Conservation (phyloP, 2,797 vertebrate species). For the Sebastes steindachneri region DNA sequence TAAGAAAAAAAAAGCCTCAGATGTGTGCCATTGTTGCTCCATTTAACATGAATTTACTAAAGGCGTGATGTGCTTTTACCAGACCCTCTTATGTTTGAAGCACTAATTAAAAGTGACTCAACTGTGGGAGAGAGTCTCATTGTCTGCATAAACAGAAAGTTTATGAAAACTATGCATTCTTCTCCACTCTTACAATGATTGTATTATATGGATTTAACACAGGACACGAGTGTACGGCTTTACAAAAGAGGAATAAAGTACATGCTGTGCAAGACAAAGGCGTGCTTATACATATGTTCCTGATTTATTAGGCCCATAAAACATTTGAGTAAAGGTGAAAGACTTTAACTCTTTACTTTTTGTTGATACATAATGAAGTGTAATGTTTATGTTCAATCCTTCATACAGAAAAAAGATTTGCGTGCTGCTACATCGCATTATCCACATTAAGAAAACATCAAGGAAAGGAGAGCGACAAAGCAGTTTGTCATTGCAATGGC, state of each 20-base stretch:
- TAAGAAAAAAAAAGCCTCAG: constrained; percentile 17
- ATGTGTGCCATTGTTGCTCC: constrained; percentile 24
- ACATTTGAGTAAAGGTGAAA: not conserved
- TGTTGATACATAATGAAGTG: constrained; percentile 4
- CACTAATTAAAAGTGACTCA: constrained; percentile 35
- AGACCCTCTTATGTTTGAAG: constrained; percentile 29
- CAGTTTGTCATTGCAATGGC: not conserved
- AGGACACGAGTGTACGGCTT: not conserved
- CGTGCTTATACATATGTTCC: not conserved
- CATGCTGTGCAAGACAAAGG: not conserved
- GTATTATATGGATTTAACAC: not conserved
- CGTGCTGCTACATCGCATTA: constrained; percentile 21
- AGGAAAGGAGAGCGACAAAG: not conserved
- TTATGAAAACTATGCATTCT: constrained; percentile 16
- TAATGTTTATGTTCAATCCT: constrained; percentile 8
- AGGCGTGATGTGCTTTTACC: constrained; percentile 5
- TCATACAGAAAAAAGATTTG: not conserved
- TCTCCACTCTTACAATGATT: not conserved
- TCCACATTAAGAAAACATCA: constrained; percentile 25
- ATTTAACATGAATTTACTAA: constrained; percentile 36
- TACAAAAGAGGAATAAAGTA: not conserved
- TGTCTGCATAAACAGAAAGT: constrained; percentile 18
- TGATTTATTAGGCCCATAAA: not conserved
- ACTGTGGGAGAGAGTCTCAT: constrained; percentile 3
- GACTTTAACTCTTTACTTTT: not conserved